Conservation (phyloP, 2,797 vertebrate genomes). For the Trachurus trachurus region DNA sequence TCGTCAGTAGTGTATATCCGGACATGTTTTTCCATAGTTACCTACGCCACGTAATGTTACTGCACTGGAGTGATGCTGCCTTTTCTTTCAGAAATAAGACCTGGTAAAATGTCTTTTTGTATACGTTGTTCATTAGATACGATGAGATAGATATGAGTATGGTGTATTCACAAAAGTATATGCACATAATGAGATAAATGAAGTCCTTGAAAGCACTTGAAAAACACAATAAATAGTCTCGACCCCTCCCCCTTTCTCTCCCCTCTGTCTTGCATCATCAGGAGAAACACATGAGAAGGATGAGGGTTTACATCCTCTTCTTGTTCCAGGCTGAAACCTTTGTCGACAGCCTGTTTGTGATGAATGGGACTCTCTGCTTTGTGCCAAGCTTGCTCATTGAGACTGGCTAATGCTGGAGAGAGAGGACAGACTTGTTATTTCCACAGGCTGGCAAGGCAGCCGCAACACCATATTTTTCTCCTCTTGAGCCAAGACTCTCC, state of each 20-base stretch:
- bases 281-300: neutral
- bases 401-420: neutral
- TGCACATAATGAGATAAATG: neutral
- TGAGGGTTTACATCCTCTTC: neutral
- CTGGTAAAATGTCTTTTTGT: neutral
- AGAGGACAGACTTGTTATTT: constrained; percentile 11
- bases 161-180: neutral
- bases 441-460: constrained; percentile 30
- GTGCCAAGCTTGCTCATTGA: constrained; percentile 34
- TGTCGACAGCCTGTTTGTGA: neutral
- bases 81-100: neutral
- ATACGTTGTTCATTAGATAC: neutral
- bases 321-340: neutral
- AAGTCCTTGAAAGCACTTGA: neutral
- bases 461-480: constrained; percentile 47
- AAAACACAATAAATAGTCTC: too few species aligned
- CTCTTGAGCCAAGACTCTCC: constrained; percentile 19
- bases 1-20: neutral
- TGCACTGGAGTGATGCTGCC: neutral
- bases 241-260: too few species aligned
- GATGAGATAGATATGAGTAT: neutral
- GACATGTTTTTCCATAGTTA: neutral
- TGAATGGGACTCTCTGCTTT: constrained; percentile 16
- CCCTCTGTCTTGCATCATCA: constrained; percentile 21
- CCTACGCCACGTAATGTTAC: constrained; percentile 27